Percentiles rank a stretch among this genome's conserved stretches.
phyloP scores from a whole-genome alignment of 2,113 vertebrate species.

The Paramisgurnus dabryanus region DNA sequence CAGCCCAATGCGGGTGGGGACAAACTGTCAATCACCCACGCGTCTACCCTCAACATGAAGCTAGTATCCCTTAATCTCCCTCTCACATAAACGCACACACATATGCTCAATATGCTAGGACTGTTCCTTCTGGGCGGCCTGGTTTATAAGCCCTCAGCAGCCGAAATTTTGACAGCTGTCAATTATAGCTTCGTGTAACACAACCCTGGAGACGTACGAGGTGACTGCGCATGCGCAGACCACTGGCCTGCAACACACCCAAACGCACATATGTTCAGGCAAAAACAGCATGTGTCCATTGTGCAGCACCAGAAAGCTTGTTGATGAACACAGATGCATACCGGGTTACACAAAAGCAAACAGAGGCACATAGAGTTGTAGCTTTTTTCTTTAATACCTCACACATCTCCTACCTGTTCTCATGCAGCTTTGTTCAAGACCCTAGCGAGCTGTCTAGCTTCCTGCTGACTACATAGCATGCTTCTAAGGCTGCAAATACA shows the following conservation, averaged over 20 bases:
- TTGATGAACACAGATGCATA: background rate
- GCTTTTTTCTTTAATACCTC: background rate
- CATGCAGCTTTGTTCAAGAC: background rate
- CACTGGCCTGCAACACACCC: background rate
- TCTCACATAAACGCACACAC: background rate
- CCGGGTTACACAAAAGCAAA: background rate
- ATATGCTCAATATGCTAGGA: constrained; percentile 1
- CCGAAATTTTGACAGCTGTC: constrained; percentile 19
- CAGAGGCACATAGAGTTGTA: background rate
- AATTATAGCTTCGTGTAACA: background rate
- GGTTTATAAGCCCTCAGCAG: background rate
- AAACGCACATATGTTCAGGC: background rate
- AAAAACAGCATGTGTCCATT: background rate
- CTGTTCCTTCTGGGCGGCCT: constrained; percentile 3
- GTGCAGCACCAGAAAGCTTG: background rate
- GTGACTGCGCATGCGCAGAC: background rate
- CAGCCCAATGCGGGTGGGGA: background rate
- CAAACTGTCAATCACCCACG: constrained; percentile 23
- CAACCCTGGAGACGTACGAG: background rate
- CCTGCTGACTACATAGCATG: background rate
- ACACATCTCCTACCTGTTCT: background rate
- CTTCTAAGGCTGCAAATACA: background rate
- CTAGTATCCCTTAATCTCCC: constrained; percentile 5
- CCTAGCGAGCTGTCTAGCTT: constrained; percentile 20
- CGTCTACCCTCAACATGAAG: background rate